Base-by-base conservation (phyloP, 2,797 vertebrate species). In the Leptodactylus fallax region DNA sequence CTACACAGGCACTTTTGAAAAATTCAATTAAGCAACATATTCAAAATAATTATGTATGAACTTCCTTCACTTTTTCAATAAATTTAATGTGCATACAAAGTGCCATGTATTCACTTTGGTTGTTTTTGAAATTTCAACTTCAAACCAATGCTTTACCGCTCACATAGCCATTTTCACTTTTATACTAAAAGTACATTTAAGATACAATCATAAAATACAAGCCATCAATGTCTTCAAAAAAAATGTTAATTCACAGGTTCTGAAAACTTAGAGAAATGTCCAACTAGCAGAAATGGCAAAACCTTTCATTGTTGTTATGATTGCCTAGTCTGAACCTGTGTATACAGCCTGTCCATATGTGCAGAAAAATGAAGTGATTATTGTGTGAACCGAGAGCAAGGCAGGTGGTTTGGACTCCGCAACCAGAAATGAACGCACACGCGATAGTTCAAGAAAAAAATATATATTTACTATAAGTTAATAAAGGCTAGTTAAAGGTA, bases 31-130 rank as follows among this genome's bases (percentile, higher is more conserved):
- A 69, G 84, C 36, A 51, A 76, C 56, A 63, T 55, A 55, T 69
- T 79, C 76, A 79, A 79, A 53, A 79, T 67, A 85, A 85, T 79
- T 85, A 85, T 79, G 60, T 55, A 67, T 45, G 60, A 85, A 55
- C 74, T 55, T 76, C 25, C 65, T 45, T 36, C 23, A 61, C 27
- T 47, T 51, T n/a, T 63, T 79, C 60, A 55, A 53, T 85, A 85
- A 83, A 58, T 12, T 10, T 36, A 69, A 71, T 83, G 49, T 69
- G 71, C 16, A 0, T 74, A 83, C 65, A 69, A 67, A 56, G 25
- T 85, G n/a, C 7, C 55, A 76, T 85, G 69, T 84, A 76, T 84
- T 23, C 74, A 84, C 25, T 84, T 27, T 76, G 56, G 19, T 85
- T 76, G 72, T 76, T 21, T 76, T 74, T 85, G 55, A 74, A 85